Conservation (phyloP, 1,140 invertebrate species). For the Octopus bimaculoides region DNA sequence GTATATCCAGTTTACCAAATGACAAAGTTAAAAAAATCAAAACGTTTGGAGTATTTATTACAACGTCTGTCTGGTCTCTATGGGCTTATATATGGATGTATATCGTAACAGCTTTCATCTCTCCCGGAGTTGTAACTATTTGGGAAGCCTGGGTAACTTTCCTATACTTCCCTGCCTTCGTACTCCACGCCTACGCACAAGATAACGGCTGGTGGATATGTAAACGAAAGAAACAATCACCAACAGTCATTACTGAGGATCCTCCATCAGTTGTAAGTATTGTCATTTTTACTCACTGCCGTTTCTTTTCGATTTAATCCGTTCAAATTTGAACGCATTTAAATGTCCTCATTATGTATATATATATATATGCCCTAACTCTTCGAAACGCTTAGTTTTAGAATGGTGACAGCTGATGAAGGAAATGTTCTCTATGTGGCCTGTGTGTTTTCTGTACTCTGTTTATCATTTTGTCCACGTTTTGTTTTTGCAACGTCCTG, state of each 20-base stretch:
- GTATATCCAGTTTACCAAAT: constrained; percentile 46
- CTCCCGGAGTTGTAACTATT: constrained; percentile 38
- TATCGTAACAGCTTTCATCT: constrained; percentile 40
- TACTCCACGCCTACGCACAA: constrained; percentile 44
- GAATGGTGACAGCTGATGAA: too few species aligned
- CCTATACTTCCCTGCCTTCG: constrained; percentile 62
- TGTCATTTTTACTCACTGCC: background rate
- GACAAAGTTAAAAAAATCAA: constrained; percentile 50
- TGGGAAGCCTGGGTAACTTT: constrained; percentile 68
- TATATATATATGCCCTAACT: too few species aligned
- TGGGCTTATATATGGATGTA: constrained; percentile 61
- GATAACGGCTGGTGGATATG: constrained; percentile 47
- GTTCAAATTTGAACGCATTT: too few species aligned
- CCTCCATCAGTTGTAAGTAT: constrained; percentile 20
- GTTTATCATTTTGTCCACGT: too few species aligned
- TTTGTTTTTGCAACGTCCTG: too few species aligned
- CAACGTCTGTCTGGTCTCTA: constrained; percentile 58
- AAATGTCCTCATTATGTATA: too few species aligned
- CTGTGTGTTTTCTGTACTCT: too few species aligned
- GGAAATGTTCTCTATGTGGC: too few species aligned
- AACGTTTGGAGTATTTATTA: constrained; percentile 57
- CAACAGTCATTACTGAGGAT: constrained; percentile 5
- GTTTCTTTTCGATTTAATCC: too few species aligned
- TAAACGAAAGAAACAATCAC: constrained; percentile 25
- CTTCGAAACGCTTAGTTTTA: too few species aligned